Base-by-base conservation (phyloP, 2,888 invertebrate species). In the Allophyes oxyacanthae region DNA sequence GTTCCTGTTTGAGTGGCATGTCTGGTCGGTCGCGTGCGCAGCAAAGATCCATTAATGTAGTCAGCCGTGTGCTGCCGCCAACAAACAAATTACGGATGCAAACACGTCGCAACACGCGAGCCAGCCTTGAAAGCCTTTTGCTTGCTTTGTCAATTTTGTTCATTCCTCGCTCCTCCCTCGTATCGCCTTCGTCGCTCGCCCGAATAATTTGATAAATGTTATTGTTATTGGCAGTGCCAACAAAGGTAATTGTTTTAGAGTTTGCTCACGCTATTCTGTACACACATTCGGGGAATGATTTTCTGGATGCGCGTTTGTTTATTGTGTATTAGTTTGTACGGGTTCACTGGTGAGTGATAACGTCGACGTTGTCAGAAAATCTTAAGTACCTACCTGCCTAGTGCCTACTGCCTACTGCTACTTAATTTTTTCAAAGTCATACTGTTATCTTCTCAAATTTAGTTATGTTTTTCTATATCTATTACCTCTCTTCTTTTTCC, bases 31-130 rank as follows among this genome's bases (percentile, higher is more conserved):
- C 83, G 92, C 93, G 91, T 92, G 92, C 84, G 69, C 65, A 69
- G 78, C 83, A 77, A 78, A 86, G 90, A 90, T 92, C 89, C 92
- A 92, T 93, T 92, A 92, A 91, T 90, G 91, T 90, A 91, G 88
- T 85, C 88, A 85, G 88, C 82, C 86, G 87, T 86, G 85, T 86
- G 89, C 86, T 86, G 89, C 89, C 90, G 88, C 91, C 91, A 91
- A 88, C 90, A 92, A 93, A 93, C 93, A 93, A 93, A 93, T 93
- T 93, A 93, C 88, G 79, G 91, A 93, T 92, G 92, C 94, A 94
- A 94, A 94, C 92, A 93, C 91, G 86, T 88, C 85, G 85, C 86
- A 87, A 86, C 94, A 94, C 93, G 93, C 93, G 85, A 92, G 81
- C 86, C 82, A 63, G 68, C 82, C 87, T 84, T 89, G 89, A 91